Evolutionary conservation across 2,113 vertebrate species (phyloP), one percentile per base, ranked within the genome.

Genomic region (Sylvia atricapilla): DNA sequence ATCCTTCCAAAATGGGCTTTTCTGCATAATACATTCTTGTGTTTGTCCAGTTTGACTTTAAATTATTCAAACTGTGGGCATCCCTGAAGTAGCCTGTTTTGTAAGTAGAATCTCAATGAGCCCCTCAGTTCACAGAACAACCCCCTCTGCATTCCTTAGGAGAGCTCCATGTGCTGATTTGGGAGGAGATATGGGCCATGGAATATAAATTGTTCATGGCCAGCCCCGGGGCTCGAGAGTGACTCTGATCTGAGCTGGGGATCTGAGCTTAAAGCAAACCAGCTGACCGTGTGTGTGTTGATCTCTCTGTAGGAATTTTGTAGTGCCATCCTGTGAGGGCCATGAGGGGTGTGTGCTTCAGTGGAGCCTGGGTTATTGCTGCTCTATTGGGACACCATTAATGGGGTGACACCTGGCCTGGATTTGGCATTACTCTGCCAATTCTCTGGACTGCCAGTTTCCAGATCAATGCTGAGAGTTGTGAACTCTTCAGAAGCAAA

Each of bases 21-120:
- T 88, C 47, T 91, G 75, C 50, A 41, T 83, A 86, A 67, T 87
- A 21, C 43, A 37, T 84, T 88, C 47, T 41, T 74, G 35, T 77
- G 47, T 84, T 91, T 96, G 82, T 92, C 84, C 82, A 80, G 67
- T 91, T 90, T 92, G 82, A 67, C 75, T 95, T 95, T 70, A 91
- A 95, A 85, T 87, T 69, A 87, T 87, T 93, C 66, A 89, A 76
- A 89, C 16, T 58, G 3, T 59, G 44, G 37, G 28, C 68, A 78
- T 84, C 83, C 69, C 85, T 68, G 52, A 86, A 89, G 52, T 74
- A 94, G 44, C 56, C 68, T 78, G 47, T 60, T 96, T 70, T 0
- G 0, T 74, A 94, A 70, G 47, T 52, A 18, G 93, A 77, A 86
- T 92, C 64, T 72, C 76, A 87, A 24, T 62, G 73, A 97, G 25